Base-by-base conservation (phyloP, 2,797 vertebrate species). In the Halcyon smyrnensis region DNA sequence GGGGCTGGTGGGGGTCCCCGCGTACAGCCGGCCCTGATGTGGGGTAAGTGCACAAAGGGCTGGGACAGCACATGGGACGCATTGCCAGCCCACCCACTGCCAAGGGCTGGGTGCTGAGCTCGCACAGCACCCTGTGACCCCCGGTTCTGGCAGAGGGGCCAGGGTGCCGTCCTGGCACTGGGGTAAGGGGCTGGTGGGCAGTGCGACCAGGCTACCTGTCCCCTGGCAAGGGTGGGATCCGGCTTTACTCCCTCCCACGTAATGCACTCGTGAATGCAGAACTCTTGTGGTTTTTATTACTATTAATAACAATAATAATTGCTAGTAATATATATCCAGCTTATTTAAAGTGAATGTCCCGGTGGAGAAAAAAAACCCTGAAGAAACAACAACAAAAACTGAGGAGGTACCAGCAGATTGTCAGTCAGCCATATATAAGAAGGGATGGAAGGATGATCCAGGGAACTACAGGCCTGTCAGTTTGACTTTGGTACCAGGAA, bases 301-400 rank as follows among this genome's bases (percentile, higher is more conserved):
- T 89, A 82, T 5, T 89, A 92, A 75, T 92, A 90, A 75, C 92
- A 90, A 68, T 92, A 90, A 94, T 88, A 93, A 94, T 91, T 84
- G 96, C 97, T 83, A 96, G 95, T 97, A 97, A 97, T 97, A 97
- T 97, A 97, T 97, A 93, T 95, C 60, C 87, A 59, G 95, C 97
- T 97, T 97, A 97, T 97, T 97, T 97, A 96, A 98, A 89, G 95
- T 95, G 93, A 95, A 94, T 92, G 95, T 96, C 53, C 37, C 28
- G 82, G 27, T 6, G 1, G 41, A 41, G 15, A 15, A 41, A 41
- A 41, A 41, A 41, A 41, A 41, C 6, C 41, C 41, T 15, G 16
- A 41, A 41, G 14, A 41, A 41, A 41, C 41, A 41, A 41, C 41
- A 41, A 41, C 41, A 41, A 41, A 41, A 41, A 41, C 15, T 41